These are phyloP conservation scores for Leptosomus discolor DNA, from an alignment of 2,113 vertebrate species.

Conservation along the genomic window DNA sequence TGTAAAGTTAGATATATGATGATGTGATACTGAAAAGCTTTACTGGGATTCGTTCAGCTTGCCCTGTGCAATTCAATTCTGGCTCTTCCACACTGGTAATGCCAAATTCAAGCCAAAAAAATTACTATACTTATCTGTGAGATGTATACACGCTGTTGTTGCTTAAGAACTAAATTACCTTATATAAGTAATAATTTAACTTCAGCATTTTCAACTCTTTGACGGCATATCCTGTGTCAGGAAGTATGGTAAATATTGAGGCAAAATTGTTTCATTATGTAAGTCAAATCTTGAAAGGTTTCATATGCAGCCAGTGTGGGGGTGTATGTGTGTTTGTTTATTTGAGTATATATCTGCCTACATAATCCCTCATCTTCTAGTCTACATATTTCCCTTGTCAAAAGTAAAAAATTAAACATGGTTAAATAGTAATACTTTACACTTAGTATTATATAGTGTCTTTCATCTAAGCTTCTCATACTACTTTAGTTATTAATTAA, in stretches of 20 bases:
- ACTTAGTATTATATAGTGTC: neutral
- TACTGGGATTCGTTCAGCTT: neutral
- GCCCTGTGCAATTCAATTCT: neutral
- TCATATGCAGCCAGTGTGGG: neutral
- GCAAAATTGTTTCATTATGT: neutral
- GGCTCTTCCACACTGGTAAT: neutral
- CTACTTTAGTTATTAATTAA: neutral
- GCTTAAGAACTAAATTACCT: neutral
- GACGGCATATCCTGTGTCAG: neutral
- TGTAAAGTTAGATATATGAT: neutral
- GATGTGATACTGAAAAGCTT: neutral
- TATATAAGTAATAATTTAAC: neutral
- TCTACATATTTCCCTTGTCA: neutral
- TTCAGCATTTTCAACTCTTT: neutral
- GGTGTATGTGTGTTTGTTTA: conserved; percentile 12
- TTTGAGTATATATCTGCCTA: neutral
- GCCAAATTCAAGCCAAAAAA: neutral
- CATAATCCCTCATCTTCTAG: neutral
- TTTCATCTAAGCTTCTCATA: neutral
- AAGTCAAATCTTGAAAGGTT: neutral
- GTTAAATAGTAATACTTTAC: neutral
- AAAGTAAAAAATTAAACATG: neutral
- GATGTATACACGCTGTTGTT: neutral
- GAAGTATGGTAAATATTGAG: neutral
- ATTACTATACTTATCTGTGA: neutral